phyloP scores from a whole-genome alignment of 2,888 invertebrate species.

The Dolomedes plantarius region DNA sequence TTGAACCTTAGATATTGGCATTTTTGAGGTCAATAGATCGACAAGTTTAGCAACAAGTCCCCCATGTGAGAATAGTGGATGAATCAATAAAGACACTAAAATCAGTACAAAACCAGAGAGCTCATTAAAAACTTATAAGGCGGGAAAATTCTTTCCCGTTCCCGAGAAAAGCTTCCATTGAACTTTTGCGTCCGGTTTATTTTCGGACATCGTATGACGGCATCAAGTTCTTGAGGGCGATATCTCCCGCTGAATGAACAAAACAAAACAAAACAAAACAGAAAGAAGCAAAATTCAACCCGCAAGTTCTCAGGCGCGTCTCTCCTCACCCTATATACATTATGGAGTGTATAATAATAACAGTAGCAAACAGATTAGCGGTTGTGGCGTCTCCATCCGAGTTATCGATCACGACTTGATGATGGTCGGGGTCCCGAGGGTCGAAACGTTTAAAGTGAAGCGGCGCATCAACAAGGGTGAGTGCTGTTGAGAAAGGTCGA shows the following conservation, averaged over 20 bases:
- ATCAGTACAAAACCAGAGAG: too few species aligned
- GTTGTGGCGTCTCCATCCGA: conserved; percentile 5
- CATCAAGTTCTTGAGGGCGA: too few species aligned
- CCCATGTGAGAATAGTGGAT: too few species aligned
- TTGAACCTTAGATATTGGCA: too few species aligned
- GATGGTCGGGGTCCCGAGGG: conserved; percentile 41
- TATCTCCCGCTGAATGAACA: background rate
- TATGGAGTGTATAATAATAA: conserved; percentile 21
- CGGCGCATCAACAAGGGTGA: background rate
- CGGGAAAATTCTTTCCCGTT: too few species aligned
- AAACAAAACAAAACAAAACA: background rate
- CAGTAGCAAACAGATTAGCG: conserved; percentile 13
- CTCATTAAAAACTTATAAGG: too few species aligned
- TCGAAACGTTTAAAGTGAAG: conserved; percentile 60
- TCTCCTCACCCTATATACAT: conserved; percentile 1
- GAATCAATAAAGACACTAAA: too few species aligned
- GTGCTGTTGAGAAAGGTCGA: conserved; percentile 1
- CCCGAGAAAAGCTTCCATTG: too few species aligned
- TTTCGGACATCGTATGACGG: too few species aligned
- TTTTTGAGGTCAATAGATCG: too few species aligned
- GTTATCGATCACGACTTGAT: conserved; percentile 18
- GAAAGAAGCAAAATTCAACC: background rate
- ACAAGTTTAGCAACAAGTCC: too few species aligned
- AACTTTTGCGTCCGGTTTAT: too few species aligned
- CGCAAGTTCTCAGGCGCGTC: conserved; percentile 3